A percentile compares a stretch with the other conserved stretches of the same genome.
Evolutionary conservation across 2,888 invertebrate species (phyloP).

Genomic region (Coleophora flavipennella): DNA sequence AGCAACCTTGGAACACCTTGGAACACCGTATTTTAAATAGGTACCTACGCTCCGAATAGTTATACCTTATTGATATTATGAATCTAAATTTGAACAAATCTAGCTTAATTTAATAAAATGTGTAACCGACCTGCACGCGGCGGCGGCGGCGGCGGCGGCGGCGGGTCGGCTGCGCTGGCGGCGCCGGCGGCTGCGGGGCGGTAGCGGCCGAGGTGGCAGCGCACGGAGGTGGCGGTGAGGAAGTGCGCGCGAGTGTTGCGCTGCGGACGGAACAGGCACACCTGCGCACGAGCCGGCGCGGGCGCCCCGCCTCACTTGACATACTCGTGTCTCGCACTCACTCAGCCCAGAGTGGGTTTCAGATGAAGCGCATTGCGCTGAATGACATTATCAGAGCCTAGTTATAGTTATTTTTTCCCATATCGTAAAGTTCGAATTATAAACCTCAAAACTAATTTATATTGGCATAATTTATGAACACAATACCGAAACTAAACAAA

Average conservation of each 20-base stretch:
- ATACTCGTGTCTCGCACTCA: no score
- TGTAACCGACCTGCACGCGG: background rate
- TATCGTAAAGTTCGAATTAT: no score
- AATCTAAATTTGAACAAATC: background rate
- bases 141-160: background rate
- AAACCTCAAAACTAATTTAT: no score
- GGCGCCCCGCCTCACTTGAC: no score
- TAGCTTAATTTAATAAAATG: background rate
- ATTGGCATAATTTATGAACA: no score
- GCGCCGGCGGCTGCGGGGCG: conserved; percentile 15
- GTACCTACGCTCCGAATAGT: background rate
- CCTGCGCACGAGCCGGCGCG: conserved; percentile 1
- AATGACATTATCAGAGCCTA: no score
- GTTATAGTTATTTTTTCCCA: no score
- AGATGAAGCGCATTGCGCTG: no score
- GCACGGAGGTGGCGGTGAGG: conserved; percentile 80
- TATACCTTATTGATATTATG: background rate
- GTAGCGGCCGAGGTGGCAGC: conserved; percentile 76
- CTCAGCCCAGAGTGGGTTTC: no score
- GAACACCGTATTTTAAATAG: background rate
- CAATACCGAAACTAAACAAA: no score
- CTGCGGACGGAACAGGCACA: conserved; percentile 80
- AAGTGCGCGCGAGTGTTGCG: conserved; percentile 83
- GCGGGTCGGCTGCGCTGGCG: conserved; percentile 4
- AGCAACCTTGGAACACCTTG: no score